Evolutionary conservation across 2,797 vertebrate species (phyloP), one percentile per base, ranked within the genome.

Genomic region (Chaetophractus vellerosus): DNA sequence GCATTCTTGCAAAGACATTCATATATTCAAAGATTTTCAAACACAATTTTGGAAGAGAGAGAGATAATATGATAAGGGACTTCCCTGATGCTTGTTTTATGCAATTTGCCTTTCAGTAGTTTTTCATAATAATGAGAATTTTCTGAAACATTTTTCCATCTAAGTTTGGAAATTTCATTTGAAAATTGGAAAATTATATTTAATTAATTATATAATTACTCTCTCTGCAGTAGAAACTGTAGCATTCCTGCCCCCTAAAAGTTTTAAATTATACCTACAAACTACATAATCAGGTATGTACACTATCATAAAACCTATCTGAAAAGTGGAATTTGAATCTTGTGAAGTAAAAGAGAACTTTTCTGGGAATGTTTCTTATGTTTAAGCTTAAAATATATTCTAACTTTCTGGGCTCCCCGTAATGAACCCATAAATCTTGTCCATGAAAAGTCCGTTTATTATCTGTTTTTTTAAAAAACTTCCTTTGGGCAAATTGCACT

Each of bases 351-450:
- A 69, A 86, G 28, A 26, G 76, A 88, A 59, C 19, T 68, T 36
- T 55, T 55, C 68, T 72, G 21, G 31, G 63, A 90, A 41, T 59
- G 66, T 64, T 81, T 88, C 41, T 55, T 69, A 69, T 91, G 82
- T 91, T 28, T 82, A 64, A 68, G 26, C 72, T 93, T 68, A 93
- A 97, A 91, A 69, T 75, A 28, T n/a, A 85, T 31, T 72, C 11
- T 18, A 75, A 81, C 41, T 78, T 92, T 12, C 71, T 84, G 23
- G 93, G 66, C 63, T 80, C 38, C 72, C 31, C 1, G 9, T 80
- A 95, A 90, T 59, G 26, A 91, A 80, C 18, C 33, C 33, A 89
- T 87, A 83, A 97, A 96, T 94, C n/a, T 90, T 88, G 48, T 90
- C 61, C 55, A 72, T 38, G 61, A 88, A 89, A 87, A 76, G 5